Conservation (phyloP, 2,113 vertebrate genomes). For the Dromas ardeola region DNA sequence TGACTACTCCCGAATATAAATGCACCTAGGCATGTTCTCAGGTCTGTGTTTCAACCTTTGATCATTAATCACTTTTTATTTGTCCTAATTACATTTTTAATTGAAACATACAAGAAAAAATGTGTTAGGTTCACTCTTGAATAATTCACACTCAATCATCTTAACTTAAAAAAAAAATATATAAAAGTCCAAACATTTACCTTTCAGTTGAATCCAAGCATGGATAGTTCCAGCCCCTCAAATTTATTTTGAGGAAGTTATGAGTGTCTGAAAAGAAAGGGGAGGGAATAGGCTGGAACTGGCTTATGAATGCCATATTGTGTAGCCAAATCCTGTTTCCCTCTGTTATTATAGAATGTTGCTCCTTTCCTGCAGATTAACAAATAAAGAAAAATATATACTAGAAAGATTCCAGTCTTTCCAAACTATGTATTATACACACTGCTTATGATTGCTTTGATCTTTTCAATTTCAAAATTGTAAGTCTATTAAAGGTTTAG, state of each 20-base stretch:
- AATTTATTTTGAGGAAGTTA: constrained; percentile 35
- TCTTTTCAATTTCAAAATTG: constrained; percentile 60
- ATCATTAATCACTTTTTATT: background rate
- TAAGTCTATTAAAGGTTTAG: constrained; percentile 71
- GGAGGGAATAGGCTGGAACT: constrained; percentile 47
- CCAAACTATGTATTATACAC: constrained; percentile 41
- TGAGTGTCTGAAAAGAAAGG: constrained; percentile 32
- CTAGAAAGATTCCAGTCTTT: constrained; percentile 33
- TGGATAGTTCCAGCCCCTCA: constrained; percentile 18
- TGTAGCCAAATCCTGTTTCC: constrained; percentile 37
- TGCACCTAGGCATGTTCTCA: background rate
- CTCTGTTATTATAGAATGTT: constrained; percentile 38
- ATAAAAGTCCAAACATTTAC: background rate
- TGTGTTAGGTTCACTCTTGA: constrained; percentile 16
- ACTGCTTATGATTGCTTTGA: constrained; percentile 55
- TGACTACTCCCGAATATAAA: background rate
- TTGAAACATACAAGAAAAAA: constrained; percentile 28
- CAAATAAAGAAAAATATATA: constrained; percentile 49
- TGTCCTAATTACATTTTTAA: constrained; percentile 53
- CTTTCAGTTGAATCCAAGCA: constrained; percentile 36
- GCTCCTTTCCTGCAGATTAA: constrained; percentile 42
- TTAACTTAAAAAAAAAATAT: background rate
- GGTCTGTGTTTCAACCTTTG: background rate
- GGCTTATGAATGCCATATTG: background rate
- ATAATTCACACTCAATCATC: constrained; percentile 18